Evolutionary conservation across 2,113 vertebrate genomes (phyloP).

Genomic region (Ictalurus punctatus): DNA sequence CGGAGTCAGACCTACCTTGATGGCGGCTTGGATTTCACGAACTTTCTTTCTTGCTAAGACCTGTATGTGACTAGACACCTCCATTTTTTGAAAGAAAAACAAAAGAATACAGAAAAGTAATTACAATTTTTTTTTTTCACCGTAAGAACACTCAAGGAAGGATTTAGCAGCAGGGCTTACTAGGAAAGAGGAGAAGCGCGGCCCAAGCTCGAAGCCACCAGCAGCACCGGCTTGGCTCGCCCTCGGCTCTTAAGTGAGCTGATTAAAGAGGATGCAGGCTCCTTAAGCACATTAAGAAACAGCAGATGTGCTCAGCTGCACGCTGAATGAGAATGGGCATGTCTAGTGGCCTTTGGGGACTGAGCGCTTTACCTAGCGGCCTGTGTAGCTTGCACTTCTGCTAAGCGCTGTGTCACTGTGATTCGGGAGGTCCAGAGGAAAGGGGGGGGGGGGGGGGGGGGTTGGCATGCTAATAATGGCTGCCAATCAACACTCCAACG

Average conservation of each 20-base stretch:
- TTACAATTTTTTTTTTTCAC: conserved; percentile 65
- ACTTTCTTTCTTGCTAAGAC: conserved; percentile 99
- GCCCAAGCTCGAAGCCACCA: conserved; percentile 77
- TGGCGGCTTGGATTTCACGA: conserved; percentile 99
- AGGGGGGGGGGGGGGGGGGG: too few relatives aligned
- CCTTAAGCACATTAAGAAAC: conserved; percentile 70
- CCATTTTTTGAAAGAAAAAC: conserved; percentile 72
- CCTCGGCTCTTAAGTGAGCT: conserved; percentile 80
- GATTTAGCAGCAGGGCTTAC: conserved; percentile 71
- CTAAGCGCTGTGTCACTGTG: conserved; percentile 32
- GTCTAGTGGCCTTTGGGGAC: conserved; percentile 68
- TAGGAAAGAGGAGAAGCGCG: conserved; percentile 78
- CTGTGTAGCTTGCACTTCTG: conserved; percentile 1
- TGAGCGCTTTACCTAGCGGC: conserved; percentile 15
- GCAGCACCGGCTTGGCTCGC: conserved; percentile 72
- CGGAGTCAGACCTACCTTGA: conserved; percentile 99
- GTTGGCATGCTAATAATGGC: conserved; percentile 46
- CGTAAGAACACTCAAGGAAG: conserved; percentile 63
- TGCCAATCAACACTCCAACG: conserved; percentile 20
- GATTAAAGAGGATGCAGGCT: conserved; percentile 71
- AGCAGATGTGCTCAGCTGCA: conserved; percentile 72
- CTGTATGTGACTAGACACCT: conserved; percentile 99
- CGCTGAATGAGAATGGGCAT: conserved; percentile 70
- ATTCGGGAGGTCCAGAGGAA: conserved; percentile 21
- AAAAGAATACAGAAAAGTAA: conserved; percentile 82